phyloP scores from a whole-genome alignment of 1,140 invertebrate genomes.

The Aphidius gifuensis region DNA sequence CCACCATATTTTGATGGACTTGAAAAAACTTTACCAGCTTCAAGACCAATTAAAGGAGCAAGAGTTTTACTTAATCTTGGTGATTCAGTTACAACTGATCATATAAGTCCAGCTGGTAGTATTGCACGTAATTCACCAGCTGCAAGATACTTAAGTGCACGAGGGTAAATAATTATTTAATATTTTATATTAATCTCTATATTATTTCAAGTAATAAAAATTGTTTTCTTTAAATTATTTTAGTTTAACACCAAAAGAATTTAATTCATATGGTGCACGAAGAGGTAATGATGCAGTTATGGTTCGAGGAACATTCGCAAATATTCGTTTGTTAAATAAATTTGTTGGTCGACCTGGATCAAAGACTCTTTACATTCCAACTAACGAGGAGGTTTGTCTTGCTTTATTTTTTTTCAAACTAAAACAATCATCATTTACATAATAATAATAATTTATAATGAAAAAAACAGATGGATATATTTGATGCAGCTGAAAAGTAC shows the following conservation, averaged over 20 bases:
- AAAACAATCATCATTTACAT: not conserved
- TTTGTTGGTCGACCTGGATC: slow-evolving; percentile 82
- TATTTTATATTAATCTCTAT: not conserved
- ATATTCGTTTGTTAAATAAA: slow-evolving; percentile 95
- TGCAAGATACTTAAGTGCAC: slow-evolving; percentile 77
- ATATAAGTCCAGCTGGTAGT: slow-evolving; percentile 96
- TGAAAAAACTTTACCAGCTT: slow-evolving; percentile 62
- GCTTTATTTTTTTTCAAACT: slow-evolving; percentile 10
- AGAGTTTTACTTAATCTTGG: slow-evolving; percentile 83
- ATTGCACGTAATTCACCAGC: slow-evolving; percentile 94
- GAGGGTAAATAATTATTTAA: slow-evolving; percentile 59
- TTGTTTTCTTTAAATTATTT: not conserved
- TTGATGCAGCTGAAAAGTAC: slow-evolving; percentile 91
- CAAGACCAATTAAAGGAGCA: slow-evolving; percentile 63
- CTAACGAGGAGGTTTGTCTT: slow-evolving; percentile 70
- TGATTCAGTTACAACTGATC: slow-evolving; percentile 97
- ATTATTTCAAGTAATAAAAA: not conserved
- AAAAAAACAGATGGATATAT: slow-evolving; percentile 78
- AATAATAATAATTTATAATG: not conserved
- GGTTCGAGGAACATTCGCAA: slow-evolving; percentile 96
- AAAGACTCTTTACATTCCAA: slow-evolving; percentile 83
- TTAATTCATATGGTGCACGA: slow-evolving; percentile 96
- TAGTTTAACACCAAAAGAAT: slow-evolving; percentile 86
- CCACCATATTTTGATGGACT: slow-evolving; percentile 96
- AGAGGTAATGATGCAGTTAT: slow-evolving; percentile 96